Conservation (phyloP, 2,797 vertebrate species). For the Ispidina lecontei region DNA sequence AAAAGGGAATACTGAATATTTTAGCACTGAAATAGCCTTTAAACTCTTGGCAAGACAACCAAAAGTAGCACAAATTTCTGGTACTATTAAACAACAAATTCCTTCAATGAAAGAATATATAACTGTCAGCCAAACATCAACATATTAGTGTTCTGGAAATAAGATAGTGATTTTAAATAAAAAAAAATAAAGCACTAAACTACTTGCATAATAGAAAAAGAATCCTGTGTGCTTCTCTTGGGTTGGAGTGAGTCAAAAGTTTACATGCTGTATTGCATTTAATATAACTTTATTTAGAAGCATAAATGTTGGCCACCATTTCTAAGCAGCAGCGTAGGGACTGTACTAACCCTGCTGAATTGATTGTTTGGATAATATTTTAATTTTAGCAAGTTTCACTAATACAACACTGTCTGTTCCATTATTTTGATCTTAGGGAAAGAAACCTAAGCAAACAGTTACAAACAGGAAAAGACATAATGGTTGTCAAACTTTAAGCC, state of each 20-base stretch:
- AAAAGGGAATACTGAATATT: background rate
- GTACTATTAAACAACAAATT: background rate
- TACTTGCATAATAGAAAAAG: background rate
- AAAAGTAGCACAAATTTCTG: background rate
- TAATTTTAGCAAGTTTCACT: background rate
- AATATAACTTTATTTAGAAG: background rate
- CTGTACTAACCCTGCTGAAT: background rate
- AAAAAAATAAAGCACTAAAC: background rate
- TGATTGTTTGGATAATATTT: background rate
- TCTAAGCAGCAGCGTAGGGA: background rate
- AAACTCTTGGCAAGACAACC: background rate
- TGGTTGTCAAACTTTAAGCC: background rate
- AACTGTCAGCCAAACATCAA: background rate
- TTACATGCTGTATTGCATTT: background rate
- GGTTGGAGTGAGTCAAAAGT: background rate
- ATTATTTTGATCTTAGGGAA: background rate
- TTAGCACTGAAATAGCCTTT: background rate
- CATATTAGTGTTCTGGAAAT: background rate
- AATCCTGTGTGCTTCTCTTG: background rate
- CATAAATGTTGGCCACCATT: background rate
- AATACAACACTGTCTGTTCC: background rate
- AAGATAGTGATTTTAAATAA: background rate
- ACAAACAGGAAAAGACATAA: background rate
- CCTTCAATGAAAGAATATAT: background rate
- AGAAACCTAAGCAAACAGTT: background rate